Evolutionary conservation across 2,888 invertebrate genomes (phyloP), one percentile per base, ranked within the genome.

Genomic region (Cerastis rubricosa): DNA sequence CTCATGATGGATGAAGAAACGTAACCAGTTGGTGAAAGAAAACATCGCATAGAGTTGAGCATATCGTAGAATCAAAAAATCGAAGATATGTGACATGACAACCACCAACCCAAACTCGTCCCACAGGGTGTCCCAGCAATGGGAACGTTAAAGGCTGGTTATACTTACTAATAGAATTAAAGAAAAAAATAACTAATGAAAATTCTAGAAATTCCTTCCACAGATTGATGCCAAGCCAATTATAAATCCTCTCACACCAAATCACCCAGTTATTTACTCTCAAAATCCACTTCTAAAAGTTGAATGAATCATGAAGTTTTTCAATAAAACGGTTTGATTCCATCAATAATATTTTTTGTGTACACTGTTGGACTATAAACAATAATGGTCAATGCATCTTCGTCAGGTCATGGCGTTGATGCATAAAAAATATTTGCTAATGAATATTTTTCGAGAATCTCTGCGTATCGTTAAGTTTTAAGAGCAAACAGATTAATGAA

Each of bases 251-350:
- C 11, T 71, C 45, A 43, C 63, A 57, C 47, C 22, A 64, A 63
- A 72, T 63, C 45, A 54, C 40, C 54, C 70, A 64, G 19, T 63
- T 86, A 84, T 83, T 83, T 83, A 83, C 84, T 54, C 68, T 78
- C 17, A 84, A 78, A 69, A 57, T 57, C 43, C 22, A 85, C 57
- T 66, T 71, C 25, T 43, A 51, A 83, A 83, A 83, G 72, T 59
- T 47, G 59, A 72, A 84, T 84, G 87, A 84, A 70, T 83, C 80
- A 71, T 71, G 17, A 47, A 70, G 67, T 64, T 69, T 73, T 59
- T 61, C 57, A 70, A 59, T 71, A 59, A 74, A 74, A 57, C 25
- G 9, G n/a, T 12, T 70, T 71, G 51, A 63, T 22, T 66, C 68
- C 25, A 71, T 74, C 63, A 84, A 74, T 78, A 78, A 78, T 79